phyloP scores from a whole-genome alignment of 1,140 invertebrate species.

The Lepidurus couesii region DNA sequence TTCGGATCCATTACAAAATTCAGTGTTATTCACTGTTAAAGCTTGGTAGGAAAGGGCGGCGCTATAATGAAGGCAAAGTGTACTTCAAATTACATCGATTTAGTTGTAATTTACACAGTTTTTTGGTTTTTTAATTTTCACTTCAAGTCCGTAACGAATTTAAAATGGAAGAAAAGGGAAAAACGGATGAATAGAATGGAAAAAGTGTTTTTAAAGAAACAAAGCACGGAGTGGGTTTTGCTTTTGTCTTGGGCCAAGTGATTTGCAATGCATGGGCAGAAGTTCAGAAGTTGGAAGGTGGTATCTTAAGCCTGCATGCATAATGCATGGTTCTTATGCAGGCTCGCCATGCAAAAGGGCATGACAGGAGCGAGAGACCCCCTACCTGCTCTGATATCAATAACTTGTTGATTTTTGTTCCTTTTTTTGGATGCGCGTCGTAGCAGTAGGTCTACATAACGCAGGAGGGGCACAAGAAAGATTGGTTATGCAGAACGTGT shows the following conservation, averaged over 20 bases:
- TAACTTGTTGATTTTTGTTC: background rate
- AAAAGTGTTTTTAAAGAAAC: no score
- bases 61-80: no score
- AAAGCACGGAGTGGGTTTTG: background rate
- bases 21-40: no score
- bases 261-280: background rate
- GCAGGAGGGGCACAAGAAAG: background rate
- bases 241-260: background rate
- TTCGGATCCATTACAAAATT: no score
- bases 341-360: background rate
- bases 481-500: constrained; percentile 15
- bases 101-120: no score
- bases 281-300: background rate
- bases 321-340: background rate
- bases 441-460: background rate
- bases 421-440: background rate
- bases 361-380: background rate
- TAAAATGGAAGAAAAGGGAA: no score
- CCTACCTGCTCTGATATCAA: constrained; percentile 14
- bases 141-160: no score
- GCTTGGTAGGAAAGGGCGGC: no score
- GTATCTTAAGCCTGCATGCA: background rate
- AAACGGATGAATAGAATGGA: no score
- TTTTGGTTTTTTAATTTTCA: no score
- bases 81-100: no score